Percentiles rank a stretch among this genome's conserved stretches.
Evolutionary conservation across 2,888 invertebrate species (phyloP).

Genomic region (Limnephilus auricula): DNA sequence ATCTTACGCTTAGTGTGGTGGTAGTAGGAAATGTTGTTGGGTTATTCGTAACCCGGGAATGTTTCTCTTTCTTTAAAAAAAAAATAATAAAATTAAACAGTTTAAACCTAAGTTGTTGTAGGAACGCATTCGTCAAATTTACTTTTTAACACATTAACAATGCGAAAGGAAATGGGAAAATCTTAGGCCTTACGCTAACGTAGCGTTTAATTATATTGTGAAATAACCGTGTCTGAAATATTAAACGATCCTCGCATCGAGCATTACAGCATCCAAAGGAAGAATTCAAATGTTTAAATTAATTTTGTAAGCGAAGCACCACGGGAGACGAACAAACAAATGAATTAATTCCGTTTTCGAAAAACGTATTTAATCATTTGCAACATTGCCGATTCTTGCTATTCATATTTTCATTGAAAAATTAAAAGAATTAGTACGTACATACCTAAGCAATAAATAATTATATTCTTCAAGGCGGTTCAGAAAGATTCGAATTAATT

Average conservation of each 20-base stretch:
- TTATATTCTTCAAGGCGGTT: background rate
- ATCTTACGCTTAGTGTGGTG: too few relatives aligned
- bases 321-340: constrained; percentile 56
- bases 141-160: background rate
- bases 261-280: constrained; percentile 43
- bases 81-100: too few relatives aligned
- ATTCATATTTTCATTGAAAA: background rate
- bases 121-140: background rate
- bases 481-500: background rate
- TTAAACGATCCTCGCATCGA: constrained; percentile 50
- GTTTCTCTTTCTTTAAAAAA: too few relatives aligned
- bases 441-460: background rate
- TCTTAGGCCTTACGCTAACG: constrained; percentile 57
- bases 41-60: too few relatives aligned
- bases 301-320: constrained; percentile 50
- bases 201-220: constrained; percentile 59
- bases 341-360: constrained; percentile 55
- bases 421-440: background rate
- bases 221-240: constrained; percentile 57
- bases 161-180: constrained; percentile 2
- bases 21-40: too few relatives aligned
- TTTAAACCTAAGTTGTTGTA: background rate
- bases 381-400: constrained; percentile 35
- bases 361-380: constrained; percentile 62
- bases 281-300: constrained; percentile 56